Percentiles rank a stretch among this genome's conserved stretches.
phyloP scores from a whole-genome alignment of 2,113 vertebrate species.

The Mesocricetus auratus region DNA sequence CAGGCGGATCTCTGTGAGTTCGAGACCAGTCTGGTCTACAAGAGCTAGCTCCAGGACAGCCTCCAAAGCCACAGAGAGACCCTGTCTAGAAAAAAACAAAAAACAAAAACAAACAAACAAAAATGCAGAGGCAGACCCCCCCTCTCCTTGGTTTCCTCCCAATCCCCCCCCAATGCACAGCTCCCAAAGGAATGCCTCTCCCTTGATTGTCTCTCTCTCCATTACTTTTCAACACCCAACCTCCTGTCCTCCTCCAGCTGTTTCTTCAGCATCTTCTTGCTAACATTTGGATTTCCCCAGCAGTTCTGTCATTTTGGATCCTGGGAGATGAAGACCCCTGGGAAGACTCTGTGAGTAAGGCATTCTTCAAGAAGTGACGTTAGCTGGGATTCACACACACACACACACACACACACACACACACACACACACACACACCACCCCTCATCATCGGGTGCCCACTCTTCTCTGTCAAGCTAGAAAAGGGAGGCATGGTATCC shows the following conservation, averaged over 20 bases:
- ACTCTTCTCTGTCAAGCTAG: not conserved
- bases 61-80: no score
- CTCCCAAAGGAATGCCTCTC: not conserved
- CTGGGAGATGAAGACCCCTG: constrained; percentile 80
- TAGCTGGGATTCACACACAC: not conserved
- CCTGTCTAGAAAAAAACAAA: no score
- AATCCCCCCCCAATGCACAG: not conserved
- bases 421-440: not conserved
- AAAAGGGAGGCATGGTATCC: not conserved
- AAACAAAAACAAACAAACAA: no score
- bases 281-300: constrained; percentile 81
- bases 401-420: not conserved
- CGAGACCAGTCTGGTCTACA: no score
- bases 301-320: constrained; percentile 84
- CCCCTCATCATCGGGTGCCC: not conserved
- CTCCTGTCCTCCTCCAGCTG: constrained; percentile 85
- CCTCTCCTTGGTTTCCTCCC: not conserved
- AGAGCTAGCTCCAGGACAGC: no score
- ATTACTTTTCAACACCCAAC: constrained; percentile 85
- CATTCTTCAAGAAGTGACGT: not conserved
- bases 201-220: constrained; percentile 56
- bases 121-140: not conserved
- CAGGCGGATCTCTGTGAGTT: no score
- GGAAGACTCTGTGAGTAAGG: not conserved
- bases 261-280: constrained; percentile 83